A percentile compares a stretch with the other conserved stretches of the same genome.
Evolutionary conservation across 2,113 vertebrate genomes (phyloP).

Genomic region (Dasypus novemcinctus): DNA sequence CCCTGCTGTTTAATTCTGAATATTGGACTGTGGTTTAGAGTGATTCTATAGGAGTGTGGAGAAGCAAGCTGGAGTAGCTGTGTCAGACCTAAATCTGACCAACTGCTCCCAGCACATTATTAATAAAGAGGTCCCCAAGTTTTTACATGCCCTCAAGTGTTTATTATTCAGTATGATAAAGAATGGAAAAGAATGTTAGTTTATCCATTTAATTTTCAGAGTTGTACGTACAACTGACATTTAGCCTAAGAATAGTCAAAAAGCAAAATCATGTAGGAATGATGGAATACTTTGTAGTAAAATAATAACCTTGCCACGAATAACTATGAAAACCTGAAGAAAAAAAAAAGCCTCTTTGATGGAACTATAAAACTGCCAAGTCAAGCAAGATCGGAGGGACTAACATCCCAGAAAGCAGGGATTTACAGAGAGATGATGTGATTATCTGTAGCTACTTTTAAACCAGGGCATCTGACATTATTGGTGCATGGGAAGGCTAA

Average conservation of each 20-base stretch:
- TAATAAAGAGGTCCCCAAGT: background rate
- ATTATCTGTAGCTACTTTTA: background rate
- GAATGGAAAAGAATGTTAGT: background rate
- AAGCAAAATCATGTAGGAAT: constrained; percentile 45
- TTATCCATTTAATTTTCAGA: constrained; percentile 53
- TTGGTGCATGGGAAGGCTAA: background rate
- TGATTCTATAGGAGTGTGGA: background rate
- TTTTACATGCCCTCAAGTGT: background rate
- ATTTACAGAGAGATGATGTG: background rate
- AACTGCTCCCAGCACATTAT: background rate
- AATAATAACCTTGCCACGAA: background rate
- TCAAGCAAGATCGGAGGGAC: background rate
- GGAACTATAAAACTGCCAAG: background rate
- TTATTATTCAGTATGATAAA: background rate
- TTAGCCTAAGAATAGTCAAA: constrained; percentile 37
- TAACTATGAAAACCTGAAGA: background rate
- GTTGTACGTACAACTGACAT: constrained; percentile 35
- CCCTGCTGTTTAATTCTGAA: background rate
- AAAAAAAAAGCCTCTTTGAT: background rate
- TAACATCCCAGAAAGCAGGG: background rate
- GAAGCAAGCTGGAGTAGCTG: background rate
- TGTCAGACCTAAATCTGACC: background rate
- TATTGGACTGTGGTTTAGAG: background rate
- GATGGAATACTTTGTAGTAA: background rate
- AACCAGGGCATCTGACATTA: background rate